Conservation (phyloP, 2,888 invertebrate species). For the Empis livida region DNA sequence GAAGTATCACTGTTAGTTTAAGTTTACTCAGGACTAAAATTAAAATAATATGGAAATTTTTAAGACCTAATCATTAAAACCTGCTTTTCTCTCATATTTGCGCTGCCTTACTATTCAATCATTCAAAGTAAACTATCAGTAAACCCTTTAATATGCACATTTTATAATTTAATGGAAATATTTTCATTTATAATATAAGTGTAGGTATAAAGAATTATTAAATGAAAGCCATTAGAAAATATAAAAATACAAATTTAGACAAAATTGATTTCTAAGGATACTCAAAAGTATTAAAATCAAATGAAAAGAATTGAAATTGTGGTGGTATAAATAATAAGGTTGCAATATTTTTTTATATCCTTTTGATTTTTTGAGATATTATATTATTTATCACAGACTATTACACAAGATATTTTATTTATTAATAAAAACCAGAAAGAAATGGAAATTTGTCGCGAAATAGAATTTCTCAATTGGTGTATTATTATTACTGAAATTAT, state of each 20-base stretch:
- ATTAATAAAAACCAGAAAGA: background rate
- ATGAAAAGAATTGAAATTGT: constrained; percentile 13
- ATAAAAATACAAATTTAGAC: background rate
- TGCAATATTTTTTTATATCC: background rate
- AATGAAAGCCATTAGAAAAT: too few relatives aligned
- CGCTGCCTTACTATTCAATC: too few relatives aligned
- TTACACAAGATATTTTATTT: background rate
- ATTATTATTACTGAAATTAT: background rate
- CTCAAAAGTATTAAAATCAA: constrained; percentile 16
- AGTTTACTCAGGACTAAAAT: too few relatives aligned
- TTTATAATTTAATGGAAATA: too few relatives aligned
- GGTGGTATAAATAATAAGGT: background rate
- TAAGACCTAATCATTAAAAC: too few relatives aligned
- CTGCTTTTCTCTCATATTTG: too few relatives aligned
- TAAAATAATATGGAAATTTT: too few relatives aligned
- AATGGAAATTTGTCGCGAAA: background rate
- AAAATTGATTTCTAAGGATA: constrained; percentile 14
- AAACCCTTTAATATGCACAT: too few relatives aligned
- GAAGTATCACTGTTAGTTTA: too few relatives aligned
- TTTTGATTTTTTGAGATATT: background rate
- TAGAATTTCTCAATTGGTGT: background rate
- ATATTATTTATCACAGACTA: background rate
- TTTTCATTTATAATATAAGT: too few relatives aligned
- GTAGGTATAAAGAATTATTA: too few relatives aligned
- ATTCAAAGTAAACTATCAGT: too few relatives aligned